These are phyloP conservation scores for Oncorhynchus clarkii DNA, from an alignment of 2,113 vertebrate genomes.

Conservation along the genomic window DNA sequence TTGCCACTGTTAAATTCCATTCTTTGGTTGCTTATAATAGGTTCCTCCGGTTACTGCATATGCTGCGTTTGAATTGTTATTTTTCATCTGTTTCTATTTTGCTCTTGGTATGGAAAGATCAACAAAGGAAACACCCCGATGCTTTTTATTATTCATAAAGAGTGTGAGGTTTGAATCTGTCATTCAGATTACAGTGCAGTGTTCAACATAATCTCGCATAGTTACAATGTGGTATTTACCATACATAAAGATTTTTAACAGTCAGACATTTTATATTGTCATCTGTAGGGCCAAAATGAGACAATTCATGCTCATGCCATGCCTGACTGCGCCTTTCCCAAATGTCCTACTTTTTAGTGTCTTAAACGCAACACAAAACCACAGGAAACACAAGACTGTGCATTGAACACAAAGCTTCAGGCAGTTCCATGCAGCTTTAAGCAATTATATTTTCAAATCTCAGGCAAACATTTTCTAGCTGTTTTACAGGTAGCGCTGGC, in stretches of 20 bases:
- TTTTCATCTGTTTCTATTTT: neutral
- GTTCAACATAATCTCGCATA: constrained; percentile 3
- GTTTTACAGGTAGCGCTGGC: constrained; percentile 50
- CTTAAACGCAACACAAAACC: constrained; percentile 39
- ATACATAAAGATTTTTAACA: neutral
- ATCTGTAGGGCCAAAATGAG: constrained; percentile 17
- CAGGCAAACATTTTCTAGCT: constrained; percentile 60
- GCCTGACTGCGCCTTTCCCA: constrained; percentile 21
- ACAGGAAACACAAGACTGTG: constrained; percentile 34
- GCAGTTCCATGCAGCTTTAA: constrained; percentile 60
- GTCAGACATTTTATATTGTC: constrained; percentile 13
- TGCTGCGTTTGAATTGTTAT: neutral
- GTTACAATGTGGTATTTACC: constrained; percentile 1
- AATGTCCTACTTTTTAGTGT: constrained; percentile 33
- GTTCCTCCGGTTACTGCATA: neutral
- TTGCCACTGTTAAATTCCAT: neutral
- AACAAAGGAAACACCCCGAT: no score
- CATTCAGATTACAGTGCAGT: neutral
- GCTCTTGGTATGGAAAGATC: neutral
- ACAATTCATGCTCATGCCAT: neutral
- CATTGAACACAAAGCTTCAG: constrained; percentile 30
- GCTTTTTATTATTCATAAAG: no score
- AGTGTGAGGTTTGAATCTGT: neutral
- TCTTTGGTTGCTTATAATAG: neutral
- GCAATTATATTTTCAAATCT: constrained; percentile 62